Base-by-base conservation (phyloP, 2,888 invertebrate species). In the Aphidius colemani region DNA sequence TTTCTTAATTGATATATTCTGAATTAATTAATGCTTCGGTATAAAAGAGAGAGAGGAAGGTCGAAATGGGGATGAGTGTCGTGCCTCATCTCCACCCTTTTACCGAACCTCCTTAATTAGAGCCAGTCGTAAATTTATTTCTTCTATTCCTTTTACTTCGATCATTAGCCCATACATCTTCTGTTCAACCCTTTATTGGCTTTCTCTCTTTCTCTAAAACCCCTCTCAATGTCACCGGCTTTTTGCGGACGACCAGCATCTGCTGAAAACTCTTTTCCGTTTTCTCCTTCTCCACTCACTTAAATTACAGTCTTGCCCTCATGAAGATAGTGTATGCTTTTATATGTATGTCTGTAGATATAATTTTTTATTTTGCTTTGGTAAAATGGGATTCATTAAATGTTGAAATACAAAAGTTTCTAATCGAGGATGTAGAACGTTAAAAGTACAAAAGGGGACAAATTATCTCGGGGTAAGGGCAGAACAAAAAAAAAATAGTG, bases 91-190 rank as follows among this genome's bases (percentile, higher is more conserved):
- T 43, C 13, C 48, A 64, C 68, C 58, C 60, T 39, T 46, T 57
- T 40, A 45, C 51, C 64, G 61, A 74, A 70, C 79, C 75, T 79
- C 75, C 79, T 82, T 81, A 82, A 82, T 82, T 82, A 82, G 80
- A 74, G 75, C 70, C 73, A 71, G 76, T 70, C 79, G 79, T 82
- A 82, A 82, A 82, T 82, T 82, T 81, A 78, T 80, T 82, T 79
- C 79, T 82, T 81, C 80, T 78, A 78, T 73, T 66, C 78, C 79
- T 79, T 81, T 82, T 80, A 78, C 80, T 81, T 81, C 82, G 82
- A 82, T 82, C 81, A 82, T 82, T 82, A 82, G 79, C 74, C 79
- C 81, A 81, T 82, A 80, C 77, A 78, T 82, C 81, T 81, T 80
- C 76, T 65, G 68, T 41, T 59, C 74, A 71, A 76, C 76, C 78